These are phyloP conservation scores for Diphyllodes magnificus DNA, from an alignment of 2,113 vertebrate species.

Conservation along the genomic window DNA sequence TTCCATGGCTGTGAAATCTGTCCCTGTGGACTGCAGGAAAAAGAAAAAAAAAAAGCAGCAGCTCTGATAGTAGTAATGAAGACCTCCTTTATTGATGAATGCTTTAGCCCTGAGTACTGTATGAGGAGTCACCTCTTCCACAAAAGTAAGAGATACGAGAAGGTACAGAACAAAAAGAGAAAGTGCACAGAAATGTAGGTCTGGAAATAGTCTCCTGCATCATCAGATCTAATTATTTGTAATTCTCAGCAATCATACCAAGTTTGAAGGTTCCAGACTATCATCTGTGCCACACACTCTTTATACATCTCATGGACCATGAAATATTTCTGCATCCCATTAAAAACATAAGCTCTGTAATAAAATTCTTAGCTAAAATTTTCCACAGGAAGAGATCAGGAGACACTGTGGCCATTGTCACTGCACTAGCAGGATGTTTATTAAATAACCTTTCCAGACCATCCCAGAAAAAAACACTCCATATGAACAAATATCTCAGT, in stretches of 20 bases:
- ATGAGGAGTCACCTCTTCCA: background rate
- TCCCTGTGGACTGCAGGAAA: background rate
- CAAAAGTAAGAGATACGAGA: background rate
- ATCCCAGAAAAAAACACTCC: background rate
- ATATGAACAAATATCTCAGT: background rate
- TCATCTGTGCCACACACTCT: background rate
- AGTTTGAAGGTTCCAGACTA: background rate
- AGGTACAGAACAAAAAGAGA: background rate
- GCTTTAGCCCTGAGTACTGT: background rate
- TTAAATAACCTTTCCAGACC: background rate
- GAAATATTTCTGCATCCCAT: background rate
- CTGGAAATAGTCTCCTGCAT: background rate
- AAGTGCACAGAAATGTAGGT: background rate
- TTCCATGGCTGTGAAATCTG: background rate
- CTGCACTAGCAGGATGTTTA: background rate
- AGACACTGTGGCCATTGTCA: background rate
- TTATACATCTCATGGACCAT: background rate
- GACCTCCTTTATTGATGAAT: background rate
- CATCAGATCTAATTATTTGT: background rate
- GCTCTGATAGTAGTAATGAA: background rate
- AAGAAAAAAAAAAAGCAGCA: background rate
- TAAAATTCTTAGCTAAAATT: background rate
- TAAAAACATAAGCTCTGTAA: background rate
- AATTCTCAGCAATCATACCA: background rate
- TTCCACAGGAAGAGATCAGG: background rate